A percentile compares a stretch with the other conserved stretches of the same genome.
phyloP scores from a whole-genome alignment of 2,113 vertebrate species.

The Tychaedon coryphoeus region DNA sequence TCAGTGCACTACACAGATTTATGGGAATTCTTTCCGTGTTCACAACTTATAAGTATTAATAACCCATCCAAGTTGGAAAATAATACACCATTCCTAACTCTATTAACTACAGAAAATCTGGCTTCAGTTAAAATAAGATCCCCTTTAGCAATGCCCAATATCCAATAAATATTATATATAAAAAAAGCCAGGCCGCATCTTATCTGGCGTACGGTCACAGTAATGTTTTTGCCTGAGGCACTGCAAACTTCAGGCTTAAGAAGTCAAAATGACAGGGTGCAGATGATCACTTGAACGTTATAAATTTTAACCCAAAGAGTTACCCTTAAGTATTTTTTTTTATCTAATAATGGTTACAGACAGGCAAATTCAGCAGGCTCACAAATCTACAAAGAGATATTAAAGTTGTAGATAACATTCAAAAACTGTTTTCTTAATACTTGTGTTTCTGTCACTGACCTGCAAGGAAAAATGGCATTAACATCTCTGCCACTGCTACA shows the following conservation, averaged over 20 bases:
- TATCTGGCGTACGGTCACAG: constrained; percentile 47
- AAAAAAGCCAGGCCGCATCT: constrained; percentile 45
- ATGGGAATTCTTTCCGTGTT: constrained; percentile 69
- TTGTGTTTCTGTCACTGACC: not conserved
- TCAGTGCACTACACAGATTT: constrained; percentile 45
- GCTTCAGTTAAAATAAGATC: constrained; percentile 70
- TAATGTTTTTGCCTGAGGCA: constrained; percentile 57
- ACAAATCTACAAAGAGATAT: not conserved
- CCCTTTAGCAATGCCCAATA: constrained; percentile 60
- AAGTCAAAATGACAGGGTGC: constrained; percentile 63
- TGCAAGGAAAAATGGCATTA: not conserved
- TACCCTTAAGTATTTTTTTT: constrained; percentile 32
- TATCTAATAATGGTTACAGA: constrained; percentile 40
- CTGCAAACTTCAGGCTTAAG: constrained; percentile 52
- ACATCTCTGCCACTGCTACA: not conserved
- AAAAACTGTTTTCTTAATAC: not conserved
- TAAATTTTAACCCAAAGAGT: constrained; percentile 53
- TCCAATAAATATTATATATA: constrained; percentile 47
- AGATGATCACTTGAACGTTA: constrained; percentile 60
- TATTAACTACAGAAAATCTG: constrained; percentile 69
- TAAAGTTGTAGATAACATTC: not conserved
- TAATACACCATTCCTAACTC: constrained; percentile 70
- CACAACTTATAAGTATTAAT: constrained; percentile 63
- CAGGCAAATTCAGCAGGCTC: constrained; percentile 38
- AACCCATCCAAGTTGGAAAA: constrained; percentile 66